These are phyloP conservation scores for Melanocharis versteri DNA, from an alignment of 2,113 vertebrate genomes.

Conservation along the genomic window DNA sequence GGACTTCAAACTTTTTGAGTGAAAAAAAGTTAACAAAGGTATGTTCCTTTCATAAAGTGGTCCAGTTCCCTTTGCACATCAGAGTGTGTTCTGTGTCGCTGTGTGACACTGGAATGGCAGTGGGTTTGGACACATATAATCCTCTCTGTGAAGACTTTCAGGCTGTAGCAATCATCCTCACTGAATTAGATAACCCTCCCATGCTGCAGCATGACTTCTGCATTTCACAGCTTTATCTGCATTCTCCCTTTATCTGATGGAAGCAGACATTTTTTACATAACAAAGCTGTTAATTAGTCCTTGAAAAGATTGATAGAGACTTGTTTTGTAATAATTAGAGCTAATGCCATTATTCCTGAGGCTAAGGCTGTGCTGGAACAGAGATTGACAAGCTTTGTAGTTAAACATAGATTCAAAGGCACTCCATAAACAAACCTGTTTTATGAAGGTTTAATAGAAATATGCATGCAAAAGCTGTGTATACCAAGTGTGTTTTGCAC, in stretches of 20 bases:
- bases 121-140: background rate
- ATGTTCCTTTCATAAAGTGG: background rate
- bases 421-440: background rate
- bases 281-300: constrained; percentile 19
- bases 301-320: constrained; percentile 14
- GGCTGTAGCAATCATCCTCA: background rate
- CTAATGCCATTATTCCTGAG: background rate
- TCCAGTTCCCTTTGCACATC: background rate
- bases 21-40: background rate
- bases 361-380: constrained; percentile 5
- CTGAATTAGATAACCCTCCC: background rate
- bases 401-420: constrained; percentile 7
- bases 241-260: constrained; percentile 33
- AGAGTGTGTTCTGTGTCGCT: background rate
- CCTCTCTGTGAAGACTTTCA: background rate
- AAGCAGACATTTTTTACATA: constrained; percentile 32
- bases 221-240: background rate
- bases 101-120: background rate
- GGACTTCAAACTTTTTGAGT: background rate
- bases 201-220: background rate
- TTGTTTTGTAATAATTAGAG: constrained; percentile 43
- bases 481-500: background rate
- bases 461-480: background rate
- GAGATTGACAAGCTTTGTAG: background rate
- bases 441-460: background rate